These are phyloP conservation scores for Gymnocephalus cernua DNA, from an alignment of 2,113 vertebrate genomes.

Conservation along the genomic window DNA sequence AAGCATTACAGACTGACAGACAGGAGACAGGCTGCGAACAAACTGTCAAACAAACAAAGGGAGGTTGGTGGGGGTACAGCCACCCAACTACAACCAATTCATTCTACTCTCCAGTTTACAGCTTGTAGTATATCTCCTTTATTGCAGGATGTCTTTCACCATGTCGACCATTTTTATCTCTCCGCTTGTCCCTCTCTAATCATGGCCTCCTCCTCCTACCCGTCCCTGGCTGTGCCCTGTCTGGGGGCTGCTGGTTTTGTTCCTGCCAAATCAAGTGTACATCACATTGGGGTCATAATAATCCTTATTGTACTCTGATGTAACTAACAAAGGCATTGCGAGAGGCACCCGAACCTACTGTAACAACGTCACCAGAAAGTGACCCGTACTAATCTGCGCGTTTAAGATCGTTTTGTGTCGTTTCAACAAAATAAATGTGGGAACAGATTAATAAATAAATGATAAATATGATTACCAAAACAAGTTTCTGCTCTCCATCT, in stretches of 20 bases:
- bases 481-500: not conserved
- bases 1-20: not conserved
- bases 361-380: not conserved
- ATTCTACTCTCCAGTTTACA: not conserved
- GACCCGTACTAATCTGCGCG: not conserved
- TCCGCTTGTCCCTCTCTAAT: not conserved
- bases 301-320: constrained; percentile 52
- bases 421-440: not conserved
- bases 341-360: not conserved
- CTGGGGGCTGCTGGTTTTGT: constrained; percentile 63
- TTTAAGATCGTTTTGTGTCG: not conserved
- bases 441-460: not conserved
- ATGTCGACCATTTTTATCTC: constrained; percentile 1
- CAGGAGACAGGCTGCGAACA: not conserved
- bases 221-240: constrained; percentile 32
- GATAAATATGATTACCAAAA: not conserved
- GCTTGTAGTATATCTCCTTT: not conserved
- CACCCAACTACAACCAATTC: not conserved
- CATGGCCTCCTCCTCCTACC: not conserved
- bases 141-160: constrained; percentile 19
- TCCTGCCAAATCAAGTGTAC: constrained; percentile 71
- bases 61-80: not conserved
- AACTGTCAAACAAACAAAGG: not conserved
- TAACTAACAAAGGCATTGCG: constrained; percentile 36
- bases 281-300: constrained; percentile 57